Evolutionary conservation across 2,888 invertebrate species (phyloP).

Genomic region (Pseudococcus jackbeardsleyi): DNA sequence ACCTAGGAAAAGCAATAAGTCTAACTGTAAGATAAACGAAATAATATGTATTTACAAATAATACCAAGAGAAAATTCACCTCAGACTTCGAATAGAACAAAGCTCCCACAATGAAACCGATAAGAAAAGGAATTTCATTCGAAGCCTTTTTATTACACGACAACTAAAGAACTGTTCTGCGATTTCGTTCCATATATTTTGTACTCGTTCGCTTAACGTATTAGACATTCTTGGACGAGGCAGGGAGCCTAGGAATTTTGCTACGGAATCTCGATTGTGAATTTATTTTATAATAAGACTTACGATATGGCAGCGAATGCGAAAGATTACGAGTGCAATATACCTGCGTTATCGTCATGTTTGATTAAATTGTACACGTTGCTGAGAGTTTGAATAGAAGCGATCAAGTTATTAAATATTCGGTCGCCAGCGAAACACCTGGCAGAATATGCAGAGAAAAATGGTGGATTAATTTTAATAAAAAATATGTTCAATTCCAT

Average conservation of each 20-base stretch:
- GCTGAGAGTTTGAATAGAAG: no score
- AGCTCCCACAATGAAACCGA: conserved; percentile 14
- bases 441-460: no score
- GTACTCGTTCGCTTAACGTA: neutral
- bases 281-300: neutral
- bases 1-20: neutral
- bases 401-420: no score
- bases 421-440: no score
- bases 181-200: conserved; percentile 1
- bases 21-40: neutral
- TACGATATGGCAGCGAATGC: neutral
- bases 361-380: no score
- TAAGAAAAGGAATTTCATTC: conserved; percentile 32
- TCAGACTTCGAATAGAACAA: neutral
- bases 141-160: conserved; percentile 1
- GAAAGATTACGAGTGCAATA: neutral
- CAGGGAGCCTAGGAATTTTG: neutral
- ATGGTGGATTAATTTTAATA: no score
- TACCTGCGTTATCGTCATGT: neutral
- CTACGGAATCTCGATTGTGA: neutral
- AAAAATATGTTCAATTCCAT: no score
- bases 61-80: neutral
- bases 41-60: conserved; percentile 15
- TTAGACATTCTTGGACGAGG: conserved; percentile 6
- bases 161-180: neutral